Percentiles rank a stretch among this genome's conserved stretches.
These are phyloP conservation scores for Cerastis leucographa DNA, from an alignment of 2,888 invertebrate species.

Conservation along the genomic window DNA sequence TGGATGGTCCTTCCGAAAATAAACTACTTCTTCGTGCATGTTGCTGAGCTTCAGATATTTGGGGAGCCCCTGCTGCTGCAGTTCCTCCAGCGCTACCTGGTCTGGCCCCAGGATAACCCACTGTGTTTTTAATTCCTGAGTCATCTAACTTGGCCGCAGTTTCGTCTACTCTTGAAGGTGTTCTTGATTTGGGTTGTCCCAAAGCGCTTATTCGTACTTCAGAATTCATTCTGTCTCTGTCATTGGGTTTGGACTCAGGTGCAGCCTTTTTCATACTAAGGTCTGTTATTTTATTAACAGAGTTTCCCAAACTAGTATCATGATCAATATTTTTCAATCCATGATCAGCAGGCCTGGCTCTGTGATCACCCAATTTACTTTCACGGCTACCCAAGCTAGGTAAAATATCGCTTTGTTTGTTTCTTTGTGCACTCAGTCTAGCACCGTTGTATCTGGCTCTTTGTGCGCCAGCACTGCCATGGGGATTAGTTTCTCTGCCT, in stretches of 20 bases:
- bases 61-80: conserved; percentile 4
- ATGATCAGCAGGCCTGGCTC: conserved; percentile 20
- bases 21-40: conserved; percentile 23
- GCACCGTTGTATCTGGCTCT: neutral
- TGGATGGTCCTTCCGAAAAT: conserved; percentile 16
- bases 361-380: conserved; percentile 19
- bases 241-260: conserved; percentile 2
- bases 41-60: conserved; percentile 34
- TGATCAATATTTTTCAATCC: neutral
- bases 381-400: conserved; percentile 4
- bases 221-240: conserved; percentile 8
- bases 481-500: neutral
- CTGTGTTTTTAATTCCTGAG: conserved; percentile 4
- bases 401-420: conserved; percentile 14
- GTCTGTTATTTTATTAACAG: neutral
- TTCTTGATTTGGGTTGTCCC: conserved; percentile 12
- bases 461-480: neutral
- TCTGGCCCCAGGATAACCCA: neutral
- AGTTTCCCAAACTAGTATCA: neutral
- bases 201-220: conserved; percentile 4
- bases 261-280: neutral
- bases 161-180: conserved; percentile 18
- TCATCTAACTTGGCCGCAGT: neutral
- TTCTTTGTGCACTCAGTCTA: conserved; percentile 15
- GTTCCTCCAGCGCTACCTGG: conserved; percentile 3